phyloP scores from a whole-genome alignment of 2,113 vertebrate genomes.

The Gavialis gangeticus region DNA sequence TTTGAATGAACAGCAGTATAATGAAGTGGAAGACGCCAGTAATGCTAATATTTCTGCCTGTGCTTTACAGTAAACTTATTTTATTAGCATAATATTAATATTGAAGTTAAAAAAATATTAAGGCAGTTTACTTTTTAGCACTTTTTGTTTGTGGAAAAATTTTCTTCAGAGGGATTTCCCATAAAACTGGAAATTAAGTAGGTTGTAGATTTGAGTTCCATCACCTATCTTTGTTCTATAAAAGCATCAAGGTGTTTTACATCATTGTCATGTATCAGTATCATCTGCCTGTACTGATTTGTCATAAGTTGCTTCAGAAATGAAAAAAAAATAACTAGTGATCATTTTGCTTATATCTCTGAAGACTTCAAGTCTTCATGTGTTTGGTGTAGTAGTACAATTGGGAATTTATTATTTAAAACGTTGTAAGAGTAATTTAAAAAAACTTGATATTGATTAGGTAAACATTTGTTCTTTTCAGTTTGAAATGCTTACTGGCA shows the following conservation, averaged over 20 bases:
- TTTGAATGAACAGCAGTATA: background rate
- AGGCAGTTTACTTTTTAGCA: background rate
- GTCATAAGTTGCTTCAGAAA: background rate
- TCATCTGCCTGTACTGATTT: accelerated
- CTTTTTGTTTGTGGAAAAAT: background rate
- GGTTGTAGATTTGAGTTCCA: background rate
- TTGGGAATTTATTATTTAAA: background rate
- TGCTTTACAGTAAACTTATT: background rate
- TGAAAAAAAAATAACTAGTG: background rate
- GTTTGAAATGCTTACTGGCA: constrained; percentile 99
- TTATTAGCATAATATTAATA: background rate
- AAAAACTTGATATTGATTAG: constrained; percentile 38
- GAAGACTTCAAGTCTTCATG: background rate
- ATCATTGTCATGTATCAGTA: background rate
- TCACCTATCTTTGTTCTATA: background rate
- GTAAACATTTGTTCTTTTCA: constrained; percentile 74
- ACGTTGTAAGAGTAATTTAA: background rate
- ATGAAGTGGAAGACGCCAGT: background rate
- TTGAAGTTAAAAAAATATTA: background rate
- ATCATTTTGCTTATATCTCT: background rate
- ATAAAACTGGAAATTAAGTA: background rate
- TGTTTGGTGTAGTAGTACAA: background rate
- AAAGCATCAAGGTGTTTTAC: background rate
- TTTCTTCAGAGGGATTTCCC: background rate
- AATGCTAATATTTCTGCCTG: background rate